Base-by-base conservation (phyloP, 2,888 invertebrate species). In the Catocala nupta region DNA sequence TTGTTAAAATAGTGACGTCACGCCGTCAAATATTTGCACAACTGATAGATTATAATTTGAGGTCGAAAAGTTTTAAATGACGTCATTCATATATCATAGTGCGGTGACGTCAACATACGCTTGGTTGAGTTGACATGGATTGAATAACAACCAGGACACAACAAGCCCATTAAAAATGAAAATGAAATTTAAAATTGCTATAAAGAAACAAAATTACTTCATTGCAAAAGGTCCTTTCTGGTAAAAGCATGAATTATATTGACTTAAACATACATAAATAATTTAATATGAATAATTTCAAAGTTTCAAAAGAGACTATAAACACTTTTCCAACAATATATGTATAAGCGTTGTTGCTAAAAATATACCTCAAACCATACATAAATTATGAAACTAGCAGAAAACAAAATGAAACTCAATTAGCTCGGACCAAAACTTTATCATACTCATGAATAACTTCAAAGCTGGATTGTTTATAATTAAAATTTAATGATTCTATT, bases 11-110 rank as follows among this genome's bases (percentile, higher is more conserved):
- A 45, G 7, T 66, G 68, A 65, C 47, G 68, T 63, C 70, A 73
- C 11, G n/a, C 43, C 36, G 16, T 57, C 68, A 71, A 77, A 80
- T 74, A 75, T 82, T 82, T 70, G 73, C 65, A 57, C 56, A 73
- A 65, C 52, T 65, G 63, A 68, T 64, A 77, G 82, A 82, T 82
- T 78, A 65, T 13, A 59, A 59, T 42, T 63, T 60, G 11, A 59
- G 63, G 59, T 39, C 70, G 55, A 62, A 75, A 61, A 59, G 52
- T 70, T 63, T 42, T 65, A 70, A 63, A 57, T 74, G 74, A 77
- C 77, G 79, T 77, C 81, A 81, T 51, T 58, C 59, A 63, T 71
- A 68, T 69, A 75, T 73, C 62, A 60, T 56, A 54, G 54, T 36
- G 13, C 8, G 59, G 49, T 71, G 73, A 72, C 70, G 70, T 8